Evolutionary conservation across 1,140 invertebrate species (phyloP).

Genomic region (Phthorimaea operculella): DNA sequence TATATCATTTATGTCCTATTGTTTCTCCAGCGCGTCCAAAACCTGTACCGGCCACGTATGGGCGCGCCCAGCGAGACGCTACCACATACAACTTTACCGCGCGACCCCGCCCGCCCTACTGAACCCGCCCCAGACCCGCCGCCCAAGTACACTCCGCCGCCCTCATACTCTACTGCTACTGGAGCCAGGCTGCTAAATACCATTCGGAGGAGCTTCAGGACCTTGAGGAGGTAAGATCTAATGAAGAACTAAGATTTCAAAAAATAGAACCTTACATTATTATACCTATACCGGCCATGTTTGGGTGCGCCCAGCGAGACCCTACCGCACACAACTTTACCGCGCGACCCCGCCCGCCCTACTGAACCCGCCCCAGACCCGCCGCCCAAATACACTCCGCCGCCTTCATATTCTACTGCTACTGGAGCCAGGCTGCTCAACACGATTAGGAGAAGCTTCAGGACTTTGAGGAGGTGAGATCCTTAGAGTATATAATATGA

Average conservation of each 20-base stretch:
- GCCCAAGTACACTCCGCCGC: constrained; percentile 92
- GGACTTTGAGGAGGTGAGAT: constrained; percentile 65
- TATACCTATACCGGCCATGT: constrained; percentile 77
- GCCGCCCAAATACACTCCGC: constrained; percentile 94
- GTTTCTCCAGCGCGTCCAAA: constrained; percentile 77
- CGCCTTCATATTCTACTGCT: constrained; percentile 90
- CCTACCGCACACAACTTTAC: constrained; percentile 6
- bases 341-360: constrained; percentile 18
- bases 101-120: constrained; percentile 19
- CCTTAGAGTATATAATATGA: too few species aligned
- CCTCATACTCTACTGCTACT: constrained; percentile 91
- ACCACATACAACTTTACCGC: constrained; percentile 3
- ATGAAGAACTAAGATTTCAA: too few species aligned
- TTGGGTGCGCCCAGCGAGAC: constrained; percentile 57
- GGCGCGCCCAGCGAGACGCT: constrained; percentile 42
- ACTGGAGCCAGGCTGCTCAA: constrained; percentile 86
- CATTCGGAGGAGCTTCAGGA: constrained; percentile 80
- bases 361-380: constrained; percentile 80
- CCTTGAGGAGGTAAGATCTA: constrained; percentile 51
- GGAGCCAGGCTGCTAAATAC: constrained; percentile 85
- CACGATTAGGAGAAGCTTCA: constrained; percentile 82
- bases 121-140: constrained; percentile 82
- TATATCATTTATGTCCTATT: too few species aligned
- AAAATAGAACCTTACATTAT: too few species aligned
- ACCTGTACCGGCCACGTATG: constrained; percentile 76